These are phyloP conservation scores for Thamnaconus septentrionalis DNA, from an alignment of 2,113 vertebrate species.

Conservation along the genomic window DNA sequence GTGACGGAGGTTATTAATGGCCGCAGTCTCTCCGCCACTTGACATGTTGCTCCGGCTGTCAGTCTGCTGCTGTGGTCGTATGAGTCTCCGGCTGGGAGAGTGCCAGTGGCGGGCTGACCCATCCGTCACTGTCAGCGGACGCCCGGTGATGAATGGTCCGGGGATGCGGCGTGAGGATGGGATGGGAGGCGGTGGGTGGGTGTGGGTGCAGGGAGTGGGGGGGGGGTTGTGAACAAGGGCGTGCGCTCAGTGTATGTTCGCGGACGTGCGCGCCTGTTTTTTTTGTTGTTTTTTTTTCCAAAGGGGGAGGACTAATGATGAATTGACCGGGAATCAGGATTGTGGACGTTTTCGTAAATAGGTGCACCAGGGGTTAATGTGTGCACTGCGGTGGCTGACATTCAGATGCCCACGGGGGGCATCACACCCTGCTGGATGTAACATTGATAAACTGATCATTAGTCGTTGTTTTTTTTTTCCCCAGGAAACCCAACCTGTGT, in stretches of 20 bases:
- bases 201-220: constrained; percentile 68
- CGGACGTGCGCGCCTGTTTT: constrained; percentile 6
- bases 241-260: constrained; percentile 36
- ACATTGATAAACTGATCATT: background rate
- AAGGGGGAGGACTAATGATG: constrained; percentile 51
- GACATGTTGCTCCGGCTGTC: constrained; percentile 99
- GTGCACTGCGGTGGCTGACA: constrained; percentile 27
- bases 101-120: constrained; percentile 87
- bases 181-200: constrained; percentile 70
- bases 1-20: constrained; percentile 99
- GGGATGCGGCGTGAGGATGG: constrained; percentile 68
- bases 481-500: background rate
- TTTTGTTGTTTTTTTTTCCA: constrained; percentile 19
- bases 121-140: constrained; percentile 98
- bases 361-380: constrained; percentile 57
- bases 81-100: constrained; percentile 93
- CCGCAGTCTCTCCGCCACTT: constrained; percentile 96
- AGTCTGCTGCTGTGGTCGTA: constrained; percentile 87
- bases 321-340: constrained; percentile 45
- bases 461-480: background rate
- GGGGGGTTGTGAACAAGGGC: constrained; percentile 64
- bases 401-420: constrained; percentile 19
- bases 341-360: constrained; percentile 23
- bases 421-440: background rate
- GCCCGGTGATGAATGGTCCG: constrained; percentile 92